A percentile compares a stretch with the other conserved stretches of the same genome.
Evolutionary conservation across 2,888 invertebrate genomes (phyloP).

Genomic region (Ochlodes sylvanus): DNA sequence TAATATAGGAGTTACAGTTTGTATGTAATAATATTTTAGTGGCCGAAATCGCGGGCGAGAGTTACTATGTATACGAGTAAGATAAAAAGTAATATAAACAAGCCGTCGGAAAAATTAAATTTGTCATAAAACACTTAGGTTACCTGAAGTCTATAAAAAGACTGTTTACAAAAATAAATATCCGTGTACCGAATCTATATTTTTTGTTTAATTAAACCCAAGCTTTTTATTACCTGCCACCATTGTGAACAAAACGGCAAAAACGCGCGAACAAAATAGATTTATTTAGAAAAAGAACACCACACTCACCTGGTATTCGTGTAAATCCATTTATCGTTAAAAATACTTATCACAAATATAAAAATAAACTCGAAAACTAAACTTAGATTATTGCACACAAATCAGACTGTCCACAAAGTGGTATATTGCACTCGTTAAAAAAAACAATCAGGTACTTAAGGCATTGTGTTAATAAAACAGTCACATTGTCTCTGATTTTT

Average conservation of each 20-base stretch:
- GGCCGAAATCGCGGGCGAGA: no score
- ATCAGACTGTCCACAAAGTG: conserved; percentile 74
- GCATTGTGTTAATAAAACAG: conserved; percentile 45
- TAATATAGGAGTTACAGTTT: no score
- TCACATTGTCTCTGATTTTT: conserved; percentile 43
- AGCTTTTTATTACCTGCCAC: conserved; percentile 9
- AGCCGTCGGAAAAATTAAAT: not conserved
- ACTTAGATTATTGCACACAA: conserved; percentile 71
- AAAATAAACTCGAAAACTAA: conserved; percentile 53
- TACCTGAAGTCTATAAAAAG: conserved; percentile 11
- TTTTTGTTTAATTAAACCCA: conserved; percentile 18
- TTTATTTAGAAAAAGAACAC: conserved; percentile 27
- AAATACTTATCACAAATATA: conserved; percentile 40
- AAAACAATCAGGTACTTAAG: conserved; percentile 64
- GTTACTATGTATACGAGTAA: no score
- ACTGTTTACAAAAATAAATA: conserved; percentile 21
- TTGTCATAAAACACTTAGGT: not conserved
- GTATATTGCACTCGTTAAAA: conserved; percentile 70
- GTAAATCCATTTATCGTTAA: conserved; percentile 68
- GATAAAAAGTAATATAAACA: not conserved
- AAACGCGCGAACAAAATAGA: conserved; percentile 22
- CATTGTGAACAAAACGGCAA: conserved; percentile 1
- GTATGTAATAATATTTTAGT: no score
- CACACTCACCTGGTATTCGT: conserved; percentile 76
- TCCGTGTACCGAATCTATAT: conserved; percentile 9